Base-by-base conservation (phyloP, 2,888 invertebrate species). In the Eupeodes luniger region DNA sequence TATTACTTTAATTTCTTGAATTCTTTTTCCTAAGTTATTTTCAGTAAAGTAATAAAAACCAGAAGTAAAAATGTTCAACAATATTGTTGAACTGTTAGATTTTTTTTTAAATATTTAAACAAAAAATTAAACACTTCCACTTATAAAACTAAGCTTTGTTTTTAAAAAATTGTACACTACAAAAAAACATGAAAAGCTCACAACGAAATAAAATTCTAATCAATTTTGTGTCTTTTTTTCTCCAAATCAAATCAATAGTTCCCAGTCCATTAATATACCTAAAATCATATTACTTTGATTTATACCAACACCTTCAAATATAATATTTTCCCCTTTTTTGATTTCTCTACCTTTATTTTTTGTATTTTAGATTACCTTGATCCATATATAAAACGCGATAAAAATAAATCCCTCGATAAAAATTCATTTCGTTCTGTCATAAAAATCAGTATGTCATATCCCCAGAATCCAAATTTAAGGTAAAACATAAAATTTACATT, bases 341-440 rank as follows among this genome's bases (percentile, higher is more conserved):
- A 36, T 40, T 70, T 44, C 0, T 47, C 3, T 72, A 7, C 44
- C 9, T 11, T 27, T 34, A 5, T 27, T 34, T 49, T 40, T 70
- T 72, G 27, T 19, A 44, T 57, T 19, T 47, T 59, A 96, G 97
- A 96, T 92, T 96, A 96, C 92, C 93, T 96, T 90, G 96, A 96
- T 90, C 96, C 96, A 16, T 95, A 95, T 91, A 92, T 95, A 90
- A 96, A 95, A 92, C 94, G 94, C 90, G 95, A 92, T 85, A 92
- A 92, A 91, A 93, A 92, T 90, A 92, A 92, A 90, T 93, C 95
- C 62, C 95, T 95, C 90, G 96, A 96, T 91, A 94, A 96, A 75
- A 94, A 95, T 92, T 96, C 96, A 40, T 97, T 97, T 93, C 95
- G 97, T 90, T 96, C 97, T 0, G 97, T 97, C n/a, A 94, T 97